Evolutionary conservation across 2,888 invertebrate genomes (phyloP), one percentile per base, ranked within the genome.

Genomic region (Ptychoptera albimana): DNA sequence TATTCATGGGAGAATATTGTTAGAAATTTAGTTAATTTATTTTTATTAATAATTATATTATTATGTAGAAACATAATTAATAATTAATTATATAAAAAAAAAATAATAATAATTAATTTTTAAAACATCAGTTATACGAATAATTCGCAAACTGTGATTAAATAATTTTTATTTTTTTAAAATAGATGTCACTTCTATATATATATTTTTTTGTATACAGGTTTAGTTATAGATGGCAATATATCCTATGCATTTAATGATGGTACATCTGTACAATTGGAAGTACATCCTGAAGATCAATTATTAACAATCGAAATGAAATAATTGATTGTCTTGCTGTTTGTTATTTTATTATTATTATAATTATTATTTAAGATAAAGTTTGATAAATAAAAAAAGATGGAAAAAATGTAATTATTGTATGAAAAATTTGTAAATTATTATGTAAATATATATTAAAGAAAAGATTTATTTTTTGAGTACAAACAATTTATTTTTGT

Each of bases 181-280:
- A 23, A 23, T 23, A 23, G 23, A 23, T 23, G 23, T 23, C 23
- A 7, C 23, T n/a, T n/a, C n/a, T 23, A 23, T 23, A 23, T 7
- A 23, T 23, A 23, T 23, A 23, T 23, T 23, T 5, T 23, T 23
- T 5, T 23, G 3, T 5, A 23, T 23, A 23, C 49, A 76, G 83
- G 84, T 59, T 68, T 98, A 13, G 96, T 97, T 0, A 78, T 98
- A 15, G 98, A 98, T 62, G 97, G 98, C 23, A 89, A 93, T 49
- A 80, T 92, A 12, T 87, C 88, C 0, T 89, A 88, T 59, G 78
- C 82, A 0, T 98, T 97, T 65, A 96, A 94, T 64, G 89, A 92
- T 59, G 97, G 97, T 2, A 82, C 92, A 0, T 75, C 82, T 50
- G 94, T 87, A 0, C 61, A 79, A 8, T 65, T 98, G 11, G 87